These are phyloP conservation scores for Pan troglodytes DNA, from an alignment of 2,113 vertebrate species.

Conservation along the genomic window NHGRI_mPanTro3-v2.1_pri NC_086015.1:199856501-199857000, in stretches of 20 bases:
- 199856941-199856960: too few relatives aligned
- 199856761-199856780: background rate
- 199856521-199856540: background rate
- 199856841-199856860: background rate
- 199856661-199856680: background rate
- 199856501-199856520: too few relatives aligned
- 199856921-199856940: too few relatives aligned
- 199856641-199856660: background rate
- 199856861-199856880: background rate
- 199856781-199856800: background rate
- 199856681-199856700: background rate
- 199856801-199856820: background rate
- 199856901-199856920: rapidly evolving
- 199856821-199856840: background rate
- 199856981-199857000: too few relatives aligned
- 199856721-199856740: background rate
- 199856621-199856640: background rate
- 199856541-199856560: background rate
- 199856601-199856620: background rate
- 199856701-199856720: too few relatives aligned
- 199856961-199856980: too few relatives aligned
- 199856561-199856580: background rate
- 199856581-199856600: background rate
- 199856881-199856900: background rate
- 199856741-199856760: background rate